phyloP scores from a whole-genome alignment of 2,797 vertebrate genomes.

The Myotis vivesi region DNA sequence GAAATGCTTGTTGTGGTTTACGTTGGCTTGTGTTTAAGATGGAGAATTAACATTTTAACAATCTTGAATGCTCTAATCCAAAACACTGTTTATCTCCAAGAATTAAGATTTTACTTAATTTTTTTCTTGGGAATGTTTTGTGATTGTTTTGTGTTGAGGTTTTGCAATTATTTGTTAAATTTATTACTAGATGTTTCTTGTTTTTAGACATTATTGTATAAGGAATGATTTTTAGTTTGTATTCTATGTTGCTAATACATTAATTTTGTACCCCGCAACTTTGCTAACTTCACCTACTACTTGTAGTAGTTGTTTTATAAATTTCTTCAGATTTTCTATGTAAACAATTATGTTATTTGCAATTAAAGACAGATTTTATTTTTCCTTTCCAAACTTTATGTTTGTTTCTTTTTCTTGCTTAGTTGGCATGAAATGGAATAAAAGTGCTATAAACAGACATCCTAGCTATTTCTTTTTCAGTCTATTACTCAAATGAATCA shows the following conservation, averaged over 20 bases:
- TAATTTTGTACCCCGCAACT: background rate
- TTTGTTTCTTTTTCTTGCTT: background rate
- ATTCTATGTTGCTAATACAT: background rate
- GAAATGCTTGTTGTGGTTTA: background rate
- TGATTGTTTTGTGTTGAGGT: background rate
- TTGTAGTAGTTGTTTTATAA: conserved; percentile 29
- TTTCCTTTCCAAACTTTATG: conserved; percentile 24
- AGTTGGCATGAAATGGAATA: background rate
- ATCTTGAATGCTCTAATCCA: background rate
- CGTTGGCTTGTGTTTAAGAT: background rate
- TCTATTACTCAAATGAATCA: conserved; percentile 41
- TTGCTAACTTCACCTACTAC: background rate
- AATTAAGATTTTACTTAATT: conserved; percentile 19
- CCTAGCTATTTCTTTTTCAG: conserved; percentile 23
- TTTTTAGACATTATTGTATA: background rate
- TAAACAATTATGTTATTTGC: conserved; percentile 14
- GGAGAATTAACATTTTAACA: background rate
- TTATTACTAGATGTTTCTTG: background rate
- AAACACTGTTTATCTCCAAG: background rate
- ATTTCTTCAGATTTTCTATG: conserved; percentile 19
- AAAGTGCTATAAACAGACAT: background rate
- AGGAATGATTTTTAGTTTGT: background rate
- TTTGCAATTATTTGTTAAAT: background rate
- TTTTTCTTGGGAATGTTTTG: background rate
- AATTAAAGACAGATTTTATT: conserved; percentile 37